Percentiles rank a stretch among this genome's conserved stretches.
phyloP scores from a whole-genome alignment of 1,140 invertebrate species.

The Battus philenor region DNA sequence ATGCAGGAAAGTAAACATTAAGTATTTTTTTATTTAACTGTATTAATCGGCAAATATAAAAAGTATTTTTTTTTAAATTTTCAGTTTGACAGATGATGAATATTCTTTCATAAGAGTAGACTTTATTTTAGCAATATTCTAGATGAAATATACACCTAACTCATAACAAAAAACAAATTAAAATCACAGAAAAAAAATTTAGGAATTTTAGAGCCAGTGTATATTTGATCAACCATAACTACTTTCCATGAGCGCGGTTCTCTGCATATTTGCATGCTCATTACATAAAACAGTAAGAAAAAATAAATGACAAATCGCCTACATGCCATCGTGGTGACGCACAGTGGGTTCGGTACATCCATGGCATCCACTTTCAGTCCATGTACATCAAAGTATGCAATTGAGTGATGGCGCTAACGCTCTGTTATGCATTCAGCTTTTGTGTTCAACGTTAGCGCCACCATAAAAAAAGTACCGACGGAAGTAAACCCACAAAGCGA shows the following conservation, averaged over 20 bases:
- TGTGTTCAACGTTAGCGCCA: slow-evolving; percentile 67
- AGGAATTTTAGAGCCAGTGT: slow-evolving; percentile 1
- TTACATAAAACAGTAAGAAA: slow-evolving; percentile 23
- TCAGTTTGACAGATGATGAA: no score
- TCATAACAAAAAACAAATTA: not conserved
- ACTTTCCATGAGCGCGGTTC: slow-evolving; percentile 6
- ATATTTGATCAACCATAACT: slow-evolving; percentile 12
- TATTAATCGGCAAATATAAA: no score
- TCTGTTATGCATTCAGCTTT: slow-evolving; percentile 47
- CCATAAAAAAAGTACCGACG: slow-evolving; percentile 65
- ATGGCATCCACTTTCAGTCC: slow-evolving; percentile 2
- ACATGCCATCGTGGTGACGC: slow-evolving; percentile 39
- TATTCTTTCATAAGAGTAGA: no score
- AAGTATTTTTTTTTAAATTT: no score
- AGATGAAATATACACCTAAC: no score
- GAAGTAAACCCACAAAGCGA: slow-evolving; percentile 69
- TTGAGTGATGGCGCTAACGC: slow-evolving; percentile 36
- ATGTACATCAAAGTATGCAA: slow-evolving; percentile 10
- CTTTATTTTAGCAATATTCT: no score
- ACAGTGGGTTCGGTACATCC: slow-evolving; percentile 21
- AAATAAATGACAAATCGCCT: slow-evolving; percentile 22
- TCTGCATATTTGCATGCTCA: slow-evolving; percentile 13
- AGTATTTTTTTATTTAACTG: no score
- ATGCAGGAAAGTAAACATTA: no score
- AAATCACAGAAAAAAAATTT: not conserved